These are phyloP conservation scores for Labroides dimidiatus DNA, from an alignment of 2,797 vertebrate genomes.

Conservation along the genomic window DNA sequence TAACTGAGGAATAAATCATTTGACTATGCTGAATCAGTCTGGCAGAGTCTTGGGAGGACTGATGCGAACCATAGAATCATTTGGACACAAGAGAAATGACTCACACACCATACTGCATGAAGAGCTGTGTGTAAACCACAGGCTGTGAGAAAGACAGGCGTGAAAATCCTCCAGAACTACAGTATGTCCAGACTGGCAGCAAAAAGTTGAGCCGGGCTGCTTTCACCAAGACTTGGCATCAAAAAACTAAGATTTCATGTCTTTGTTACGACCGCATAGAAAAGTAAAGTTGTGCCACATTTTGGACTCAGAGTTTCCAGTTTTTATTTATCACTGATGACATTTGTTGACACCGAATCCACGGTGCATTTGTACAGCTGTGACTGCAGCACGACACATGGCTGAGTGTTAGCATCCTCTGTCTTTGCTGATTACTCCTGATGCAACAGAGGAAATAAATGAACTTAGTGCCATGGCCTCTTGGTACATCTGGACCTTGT, in stretches of 20 bases:
- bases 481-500: constrained; percentile 30
- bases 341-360: neutral
- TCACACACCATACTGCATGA: constrained; percentile 26
- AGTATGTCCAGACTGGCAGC: constrained; percentile 22
- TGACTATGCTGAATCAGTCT: constrained; percentile 50
- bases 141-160: constrained; percentile 20
- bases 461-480: constrained; percentile 1
- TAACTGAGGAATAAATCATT: constrained; percentile 46
- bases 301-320: constrained; percentile 5
- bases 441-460: constrained; percentile 12
- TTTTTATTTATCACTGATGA: constrained; percentile 6
- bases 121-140: constrained; percentile 41
- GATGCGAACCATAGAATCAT: constrained; percentile 47
- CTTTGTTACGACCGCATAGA: neutral
- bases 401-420: neutral
- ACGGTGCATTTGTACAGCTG: neutral
- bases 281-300: constrained; percentile 8
- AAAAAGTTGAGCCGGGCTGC: constrained; percentile 17
- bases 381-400: constrained; percentile 19
- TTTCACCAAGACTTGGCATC: constrained; percentile 1
- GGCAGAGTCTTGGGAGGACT: constrained; percentile 39
- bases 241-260: neutral
- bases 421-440: neutral
- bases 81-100: constrained; percentile 47
- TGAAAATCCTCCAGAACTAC: constrained; percentile 27